These are phyloP conservation scores for Serripes groenlandicus DNA, from an alignment of 2,888 invertebrate genomes.

Conservation along the genomic window DNA sequence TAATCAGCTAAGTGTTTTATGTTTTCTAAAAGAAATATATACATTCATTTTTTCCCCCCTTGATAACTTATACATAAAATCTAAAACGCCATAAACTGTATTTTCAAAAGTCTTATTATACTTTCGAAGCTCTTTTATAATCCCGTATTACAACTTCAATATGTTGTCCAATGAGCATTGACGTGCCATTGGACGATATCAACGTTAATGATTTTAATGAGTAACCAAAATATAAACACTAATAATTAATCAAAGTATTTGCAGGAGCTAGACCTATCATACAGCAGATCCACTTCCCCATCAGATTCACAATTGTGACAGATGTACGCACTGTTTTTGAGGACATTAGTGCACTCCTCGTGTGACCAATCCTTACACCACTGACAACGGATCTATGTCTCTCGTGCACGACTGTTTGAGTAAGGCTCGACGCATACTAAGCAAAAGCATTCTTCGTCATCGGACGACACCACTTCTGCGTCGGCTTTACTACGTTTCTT, in stretches of 20 bases:
- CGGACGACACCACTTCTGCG: not conserved
- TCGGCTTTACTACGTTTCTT: slow-evolving; percentile 14
- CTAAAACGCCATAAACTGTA: too few relatives aligned
- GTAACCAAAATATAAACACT: too few relatives aligned
- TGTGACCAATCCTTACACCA: slow-evolving; percentile 19
- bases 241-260: not conserved
- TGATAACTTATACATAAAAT: too few relatives aligned
- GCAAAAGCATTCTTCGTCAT: slow-evolving; percentile 38
- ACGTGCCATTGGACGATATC: too few relatives aligned
- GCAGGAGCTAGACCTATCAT: not conserved
- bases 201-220: too few relatives aligned
- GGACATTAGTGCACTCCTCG: slow-evolving; percentile 17
- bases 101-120: too few relatives aligned
- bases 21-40: too few relatives aligned
- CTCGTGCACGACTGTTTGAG: slow-evolving; percentile 6
- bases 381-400: slow-evolving; percentile 7
- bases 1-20: too few relatives aligned
- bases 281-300: not conserved
- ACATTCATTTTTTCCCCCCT: too few relatives aligned
- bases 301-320: slow-evolving; percentile 32
- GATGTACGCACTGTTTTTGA: not conserved
- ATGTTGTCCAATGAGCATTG: too few relatives aligned
- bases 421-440: slow-evolving; percentile 26
- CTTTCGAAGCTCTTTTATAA: too few relatives aligned
- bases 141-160: too few relatives aligned